These are phyloP conservation scores for Leuctra nigra DNA, from an alignment of 2,888 invertebrate genomes.

Conservation along the genomic window DNA sequence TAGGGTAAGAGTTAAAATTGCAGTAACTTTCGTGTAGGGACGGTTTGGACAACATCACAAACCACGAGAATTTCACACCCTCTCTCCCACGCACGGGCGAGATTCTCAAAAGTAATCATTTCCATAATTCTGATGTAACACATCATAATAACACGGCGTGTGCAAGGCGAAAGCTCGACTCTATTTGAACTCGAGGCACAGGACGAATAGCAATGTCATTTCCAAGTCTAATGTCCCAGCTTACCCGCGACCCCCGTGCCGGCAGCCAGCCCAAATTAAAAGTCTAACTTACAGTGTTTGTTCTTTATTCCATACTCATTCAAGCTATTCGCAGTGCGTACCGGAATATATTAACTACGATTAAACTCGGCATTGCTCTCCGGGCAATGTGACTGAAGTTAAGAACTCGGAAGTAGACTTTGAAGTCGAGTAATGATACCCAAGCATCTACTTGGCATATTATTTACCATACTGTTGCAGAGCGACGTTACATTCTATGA, in stretches of 20 bases:
- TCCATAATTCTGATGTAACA: slow-evolving; percentile 9
- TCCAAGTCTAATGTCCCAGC: slow-evolving; percentile 16
- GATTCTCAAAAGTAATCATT: neutral
- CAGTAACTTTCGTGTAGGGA: neutral
- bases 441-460: too few relatives aligned
- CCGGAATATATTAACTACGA: neutral
- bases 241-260: neutral
- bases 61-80: neutral
- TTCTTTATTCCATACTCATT: neutral
- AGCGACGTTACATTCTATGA: too few relatives aligned
- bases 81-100: neutral
- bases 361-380: too few relatives aligned
- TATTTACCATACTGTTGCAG: too few relatives aligned
- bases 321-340: neutral
- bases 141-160: too few relatives aligned
- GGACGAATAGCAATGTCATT: neutral
- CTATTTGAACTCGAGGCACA: neutral
- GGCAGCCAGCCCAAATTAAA: slow-evolving; percentile 6
- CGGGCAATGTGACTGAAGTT: too few relatives aligned
- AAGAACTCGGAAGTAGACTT: too few relatives aligned
- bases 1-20: neutral
- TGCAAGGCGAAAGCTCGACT: too few relatives aligned
- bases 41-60: neutral
- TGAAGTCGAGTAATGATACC: too few relatives aligned
- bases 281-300: neutral